Percentiles rank a stretch among this genome's conserved stretches.
These are phyloP conservation scores for Penaeus monodon DNA, from an alignment of 2,888 invertebrate genomes.

Conservation along the genomic window DNA sequence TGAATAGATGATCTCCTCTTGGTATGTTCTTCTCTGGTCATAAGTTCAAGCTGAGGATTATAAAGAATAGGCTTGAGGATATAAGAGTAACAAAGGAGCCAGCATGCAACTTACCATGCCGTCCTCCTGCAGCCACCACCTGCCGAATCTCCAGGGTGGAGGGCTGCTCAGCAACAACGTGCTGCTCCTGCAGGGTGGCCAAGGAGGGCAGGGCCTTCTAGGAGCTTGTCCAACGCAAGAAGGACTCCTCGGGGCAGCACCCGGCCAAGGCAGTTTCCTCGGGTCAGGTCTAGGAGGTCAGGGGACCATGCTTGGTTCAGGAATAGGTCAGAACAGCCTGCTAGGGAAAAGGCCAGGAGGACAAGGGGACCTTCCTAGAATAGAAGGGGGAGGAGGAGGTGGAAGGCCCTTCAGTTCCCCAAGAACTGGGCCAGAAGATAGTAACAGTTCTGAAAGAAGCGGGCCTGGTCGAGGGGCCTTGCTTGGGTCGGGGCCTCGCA, in stretches of 20 bases:
- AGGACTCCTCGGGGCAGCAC: conserved; percentile 43
- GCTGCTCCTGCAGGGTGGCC: conserved; percentile 48
- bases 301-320: neutral
- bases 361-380: neutral
- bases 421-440: neutral
- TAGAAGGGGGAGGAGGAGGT: conserved; percentile 8
- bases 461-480: conserved; percentile 10
- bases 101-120: conserved; percentile 45
- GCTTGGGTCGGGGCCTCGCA: conserved; percentile 31
- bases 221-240: conserved; percentile 32
- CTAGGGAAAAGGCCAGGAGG: conserved; percentile 3
- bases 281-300: conserved; percentile 11
- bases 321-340: neutral
- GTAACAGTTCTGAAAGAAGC: too few relatives aligned
- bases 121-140: conserved; percentile 58
- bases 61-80: conserved; percentile 4
- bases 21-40: conserved; percentile 31
- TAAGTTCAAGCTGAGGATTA: too few relatives aligned
- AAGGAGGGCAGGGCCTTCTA: conserved; percentile 51
- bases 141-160: conserved; percentile 48
- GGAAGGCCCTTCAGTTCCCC: neutral
- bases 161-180: conserved; percentile 41
- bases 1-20: conserved; percentile 31
- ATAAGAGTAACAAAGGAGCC: conserved; percentile 26
- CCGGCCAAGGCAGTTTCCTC: conserved; percentile 9